Evolutionary conservation across 2,797 vertebrate species (phyloP).

Genomic region (Enteromius argenteus): DNA sequence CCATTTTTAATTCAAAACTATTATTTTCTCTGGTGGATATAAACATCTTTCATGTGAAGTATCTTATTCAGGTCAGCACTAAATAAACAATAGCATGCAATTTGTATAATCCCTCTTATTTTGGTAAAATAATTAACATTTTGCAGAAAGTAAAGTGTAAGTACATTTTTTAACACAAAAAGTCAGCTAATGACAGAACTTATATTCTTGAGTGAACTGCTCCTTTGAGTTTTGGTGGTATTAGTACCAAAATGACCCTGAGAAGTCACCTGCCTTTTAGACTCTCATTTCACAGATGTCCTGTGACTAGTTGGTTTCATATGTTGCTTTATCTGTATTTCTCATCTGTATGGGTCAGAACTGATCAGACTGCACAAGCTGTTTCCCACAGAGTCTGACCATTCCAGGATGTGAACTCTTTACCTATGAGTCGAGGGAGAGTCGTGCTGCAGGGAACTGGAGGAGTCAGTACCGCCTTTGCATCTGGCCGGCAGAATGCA

Average conservation of each 20-base stretch:
- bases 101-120: not conserved
- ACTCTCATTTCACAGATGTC: not conserved
- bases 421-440: constrained; percentile 68
- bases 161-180: not conserved
- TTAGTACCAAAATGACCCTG: not conserved
- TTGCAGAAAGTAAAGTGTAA: not conserved
- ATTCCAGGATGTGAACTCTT: constrained; percentile 65
- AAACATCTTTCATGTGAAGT: too few relatives aligned
- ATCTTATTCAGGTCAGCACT: not conserved
- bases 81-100: not conserved
- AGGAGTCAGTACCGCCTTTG: constrained; percentile 64
- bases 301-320: constrained; percentile 11
- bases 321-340: not conserved
- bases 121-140: not conserved
- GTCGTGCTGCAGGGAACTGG: constrained; percentile 43
- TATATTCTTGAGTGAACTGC: not conserved
- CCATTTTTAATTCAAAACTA: not conserved
- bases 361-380: not conserved
- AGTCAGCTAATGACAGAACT: not conserved
- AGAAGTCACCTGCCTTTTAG: constrained; percentile 1
- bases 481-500: constrained; percentile 41
- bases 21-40: not conserved
- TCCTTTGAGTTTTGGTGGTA: not conserved
- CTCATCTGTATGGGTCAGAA: constrained; percentile 8
- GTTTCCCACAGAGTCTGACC: constrained; percentile 36